A percentile compares a stretch with the other conserved stretches of the same genome.
Conservation (phyloP, 92 coral and sea anemone genomes). For the Blastomussa wellsi region DNA sequence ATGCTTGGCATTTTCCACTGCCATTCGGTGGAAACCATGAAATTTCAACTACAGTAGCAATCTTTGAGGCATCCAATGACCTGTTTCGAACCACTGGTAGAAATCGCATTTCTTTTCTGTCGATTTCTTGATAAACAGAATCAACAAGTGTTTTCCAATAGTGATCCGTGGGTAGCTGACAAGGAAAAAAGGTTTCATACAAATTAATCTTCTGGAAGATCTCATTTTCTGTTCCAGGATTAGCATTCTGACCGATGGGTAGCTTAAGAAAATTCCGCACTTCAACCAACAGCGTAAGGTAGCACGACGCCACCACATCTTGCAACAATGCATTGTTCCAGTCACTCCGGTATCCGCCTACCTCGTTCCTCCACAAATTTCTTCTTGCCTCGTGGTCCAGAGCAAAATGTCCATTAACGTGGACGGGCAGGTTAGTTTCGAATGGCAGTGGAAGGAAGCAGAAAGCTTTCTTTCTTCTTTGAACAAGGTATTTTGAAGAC, state of each 20-base stretch:
- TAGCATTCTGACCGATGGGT: not conserved
- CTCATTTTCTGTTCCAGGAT: slow-evolving; percentile 1
- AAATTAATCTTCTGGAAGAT: slow-evolving; percentile 17
- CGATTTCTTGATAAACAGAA: slow-evolving; percentile 52
- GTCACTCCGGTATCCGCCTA: slow-evolving; percentile 58
- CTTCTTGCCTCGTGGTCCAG: slow-evolving; percentile 68
- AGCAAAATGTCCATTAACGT: slow-evolving; percentile 84
- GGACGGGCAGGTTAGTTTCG: slow-evolving; percentile 73
- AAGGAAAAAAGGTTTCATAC: slow-evolving; percentile 57
- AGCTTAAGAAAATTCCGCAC: slow-evolving; percentile 38
- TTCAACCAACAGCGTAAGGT: slow-evolving; percentile 57
- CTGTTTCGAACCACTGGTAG: slow-evolving; percentile 49
- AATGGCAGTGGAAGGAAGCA: slow-evolving; percentile 77
- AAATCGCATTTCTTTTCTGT: not conserved
- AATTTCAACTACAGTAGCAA: too few species aligned
- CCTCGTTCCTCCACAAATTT: slow-evolving; percentile 67
- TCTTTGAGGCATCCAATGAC: too few species aligned
- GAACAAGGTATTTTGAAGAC: not conserved
- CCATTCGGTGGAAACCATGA: slow-evolving; percentile 55
- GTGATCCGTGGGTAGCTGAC: not conserved
- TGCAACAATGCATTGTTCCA: slow-evolving; percentile 67
- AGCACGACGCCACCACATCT: slow-evolving; percentile 75
- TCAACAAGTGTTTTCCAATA: slow-evolving; percentile 64
- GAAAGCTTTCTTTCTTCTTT: slow-evolving; percentile 37
- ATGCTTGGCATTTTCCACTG: slow-evolving; percentile 21